A percentile compares a stretch with the other conserved stretches of the same genome.
phyloP scores from a whole-genome alignment of 2,113 vertebrate genomes.

The Chloropsis cyanopogon region DNA sequence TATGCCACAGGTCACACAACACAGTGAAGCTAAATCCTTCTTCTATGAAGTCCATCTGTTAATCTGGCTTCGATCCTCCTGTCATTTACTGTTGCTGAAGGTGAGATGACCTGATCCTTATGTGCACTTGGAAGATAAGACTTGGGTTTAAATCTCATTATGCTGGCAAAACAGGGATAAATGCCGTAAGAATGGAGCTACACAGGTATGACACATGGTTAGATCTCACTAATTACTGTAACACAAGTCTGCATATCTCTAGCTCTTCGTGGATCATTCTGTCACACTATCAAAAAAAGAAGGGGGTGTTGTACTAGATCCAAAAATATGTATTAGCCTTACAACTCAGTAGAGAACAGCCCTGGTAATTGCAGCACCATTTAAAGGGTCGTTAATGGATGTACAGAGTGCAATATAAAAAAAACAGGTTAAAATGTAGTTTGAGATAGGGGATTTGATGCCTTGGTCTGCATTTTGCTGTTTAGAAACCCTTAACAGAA shows the following conservation, averaged over 20 bases:
- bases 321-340: not conserved
- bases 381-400: not conserved
- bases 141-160: not conserved
- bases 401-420: not conserved
- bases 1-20: conserved; percentile 19
- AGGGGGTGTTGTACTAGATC: not conserved
- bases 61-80: conserved; percentile 29
- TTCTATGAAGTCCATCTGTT: conserved; percentile 12
- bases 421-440: not conserved
- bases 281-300: not conserved
- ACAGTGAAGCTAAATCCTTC: conserved; percentile 34
- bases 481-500: not conserved
- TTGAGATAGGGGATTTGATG: not conserved
- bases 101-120: conserved; percentile 24
- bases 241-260: not conserved
- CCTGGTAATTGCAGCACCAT: not conserved
- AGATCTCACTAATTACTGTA: not conserved
- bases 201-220: not conserved
- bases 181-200: not conserved
- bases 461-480: not conserved
- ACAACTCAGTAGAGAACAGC: not conserved
- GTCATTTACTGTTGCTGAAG: conserved; percentile 31
- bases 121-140: conserved; percentile 11
- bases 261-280: not conserved
- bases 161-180: not conserved